Conservation (phyloP, 2,113 vertebrate species). For the Vulpes ferrilata region DNA sequence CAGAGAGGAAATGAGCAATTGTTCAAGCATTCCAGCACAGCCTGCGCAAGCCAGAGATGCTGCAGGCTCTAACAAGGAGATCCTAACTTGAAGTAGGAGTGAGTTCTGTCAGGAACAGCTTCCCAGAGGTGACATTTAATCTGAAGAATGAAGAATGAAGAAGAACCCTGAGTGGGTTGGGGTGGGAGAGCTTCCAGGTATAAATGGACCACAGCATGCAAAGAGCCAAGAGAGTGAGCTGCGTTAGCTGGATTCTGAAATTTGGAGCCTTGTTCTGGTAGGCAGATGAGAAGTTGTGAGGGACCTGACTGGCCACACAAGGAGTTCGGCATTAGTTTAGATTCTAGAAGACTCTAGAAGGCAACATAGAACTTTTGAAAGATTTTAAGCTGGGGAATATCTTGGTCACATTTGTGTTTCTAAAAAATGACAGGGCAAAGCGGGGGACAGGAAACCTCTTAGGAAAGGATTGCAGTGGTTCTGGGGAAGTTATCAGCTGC, state of each 20-base stretch:
- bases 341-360: conserved; percentile 18
- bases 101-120: not conserved
- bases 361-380: not conserved
- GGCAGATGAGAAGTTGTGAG: not conserved
- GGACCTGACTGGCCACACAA: not conserved
- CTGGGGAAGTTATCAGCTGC: not conserved
- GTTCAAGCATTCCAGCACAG: not conserved
- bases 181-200: not conserved
- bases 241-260: not conserved
- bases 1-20: not conserved
- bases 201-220: not conserved
- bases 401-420: conserved; percentile 18
- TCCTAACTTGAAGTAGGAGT: not conserved
- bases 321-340: not conserved
- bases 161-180: not conserved
- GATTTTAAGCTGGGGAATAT: not conserved
- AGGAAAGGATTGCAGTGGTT: not conserved
- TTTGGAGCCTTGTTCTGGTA: not conserved
- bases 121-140: not conserved
- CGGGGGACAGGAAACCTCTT: not conserved
- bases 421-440: not conserved
- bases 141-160: not conserved
- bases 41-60: not conserved
- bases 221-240: not conserved
- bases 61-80: not conserved